These are phyloP conservation scores for Oreotrochilus melanogaster DNA, from an alignment of 2,113 vertebrate species.

Conservation along the genomic window DNA sequence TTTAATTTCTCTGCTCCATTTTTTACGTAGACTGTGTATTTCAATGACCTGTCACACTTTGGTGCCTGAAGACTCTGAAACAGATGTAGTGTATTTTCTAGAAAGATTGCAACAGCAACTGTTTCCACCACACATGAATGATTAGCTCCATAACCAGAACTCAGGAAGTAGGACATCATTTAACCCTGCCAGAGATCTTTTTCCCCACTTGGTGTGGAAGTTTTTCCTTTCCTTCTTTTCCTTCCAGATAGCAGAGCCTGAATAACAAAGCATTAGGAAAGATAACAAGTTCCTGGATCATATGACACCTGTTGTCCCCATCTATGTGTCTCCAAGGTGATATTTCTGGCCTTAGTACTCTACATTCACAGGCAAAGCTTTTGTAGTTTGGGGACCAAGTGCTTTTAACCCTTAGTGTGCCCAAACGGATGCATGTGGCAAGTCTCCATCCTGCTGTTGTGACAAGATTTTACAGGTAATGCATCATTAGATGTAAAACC, in stretches of 20 bases:
- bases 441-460: not conserved
- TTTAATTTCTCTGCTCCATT: conserved; percentile 11
- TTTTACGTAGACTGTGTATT: not conserved
- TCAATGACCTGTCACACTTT: not conserved
- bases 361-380: not conserved
- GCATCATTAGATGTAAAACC: not conserved
- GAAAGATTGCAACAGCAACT: not conserved
- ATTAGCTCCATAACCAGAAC: conserved; percentile 8
- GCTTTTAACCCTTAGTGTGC: conserved; percentile 33
- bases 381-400: not conserved
- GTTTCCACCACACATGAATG: not conserved
- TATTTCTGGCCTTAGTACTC: not conserved
- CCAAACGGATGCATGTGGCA: not conserved
- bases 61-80: not conserved
- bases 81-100: not conserved
- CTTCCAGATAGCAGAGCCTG: not conserved
- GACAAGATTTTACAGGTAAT: conserved; percentile 6
- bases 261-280: not conserved
- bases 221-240: not conserved
- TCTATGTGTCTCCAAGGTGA: not conserved
- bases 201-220: not conserved
- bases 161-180: not conserved
- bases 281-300: not conserved
- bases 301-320: not conserved
- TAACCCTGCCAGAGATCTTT: not conserved